A percentile compares a stretch with the other conserved stretches of the same genome.
These are phyloP conservation scores for Aphidius ervi DNA, from an alignment of 1,140 invertebrate genomes.

Conservation along the genomic window DNA sequence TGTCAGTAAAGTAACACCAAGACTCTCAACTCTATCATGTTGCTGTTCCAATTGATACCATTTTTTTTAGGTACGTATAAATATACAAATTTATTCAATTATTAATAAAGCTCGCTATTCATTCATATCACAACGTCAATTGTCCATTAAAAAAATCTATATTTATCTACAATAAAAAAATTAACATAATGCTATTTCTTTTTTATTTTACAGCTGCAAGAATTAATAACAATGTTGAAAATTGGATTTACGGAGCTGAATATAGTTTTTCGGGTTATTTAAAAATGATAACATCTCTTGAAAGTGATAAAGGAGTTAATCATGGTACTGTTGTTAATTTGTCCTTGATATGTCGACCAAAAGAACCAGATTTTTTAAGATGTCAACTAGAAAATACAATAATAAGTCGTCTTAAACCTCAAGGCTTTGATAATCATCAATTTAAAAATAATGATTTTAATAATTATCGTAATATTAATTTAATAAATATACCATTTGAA, in stretches of 20 bases:
- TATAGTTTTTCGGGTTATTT: constrained; percentile 32
- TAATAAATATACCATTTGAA: constrained; percentile 27
- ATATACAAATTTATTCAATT: background rate
- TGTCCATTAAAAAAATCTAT: background rate
- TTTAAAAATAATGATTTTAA: constrained; percentile 8
- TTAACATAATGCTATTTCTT: background rate
- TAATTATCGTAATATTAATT: constrained; percentile 17
- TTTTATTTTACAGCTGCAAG: constrained; percentile 9
- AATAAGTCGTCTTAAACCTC: constrained; percentile 16
- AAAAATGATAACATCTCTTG: constrained; percentile 28
- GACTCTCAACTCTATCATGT: constrained; percentile 8
- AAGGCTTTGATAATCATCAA: constrained; percentile 1
- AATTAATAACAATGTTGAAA: constrained; percentile 17
- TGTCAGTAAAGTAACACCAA: background rate
- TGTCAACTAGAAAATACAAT: constrained; percentile 31
- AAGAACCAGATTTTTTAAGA: constrained; percentile 26
- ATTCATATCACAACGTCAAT: background rate
- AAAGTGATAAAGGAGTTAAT: constrained; percentile 24
- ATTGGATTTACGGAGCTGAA: constrained; percentile 35
- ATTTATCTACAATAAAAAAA: background rate
- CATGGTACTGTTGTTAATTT: constrained; percentile 29
- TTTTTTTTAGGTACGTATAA: constrained; percentile 29
- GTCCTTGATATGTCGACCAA: constrained; percentile 33
- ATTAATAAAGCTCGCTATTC: background rate
- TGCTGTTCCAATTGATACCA: constrained; percentile 19